Conservation (phyloP, 2,113 vertebrate species). For the Scartelaos histophorus region DNA sequence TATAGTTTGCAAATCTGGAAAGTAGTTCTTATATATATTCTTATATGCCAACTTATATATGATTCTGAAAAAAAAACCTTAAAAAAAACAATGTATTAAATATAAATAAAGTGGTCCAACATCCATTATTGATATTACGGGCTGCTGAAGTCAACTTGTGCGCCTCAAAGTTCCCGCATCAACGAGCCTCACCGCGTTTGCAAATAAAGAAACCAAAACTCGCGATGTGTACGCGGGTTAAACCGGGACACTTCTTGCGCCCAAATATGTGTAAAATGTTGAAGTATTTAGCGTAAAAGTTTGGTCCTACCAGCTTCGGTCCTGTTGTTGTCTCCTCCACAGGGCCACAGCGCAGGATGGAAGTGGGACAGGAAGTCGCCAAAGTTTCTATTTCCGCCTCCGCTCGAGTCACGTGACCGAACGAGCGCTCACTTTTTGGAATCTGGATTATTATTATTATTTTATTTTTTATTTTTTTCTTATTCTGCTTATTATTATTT, state of each 20-base stretch:
- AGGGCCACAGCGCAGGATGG: not conserved
- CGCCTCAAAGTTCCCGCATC: conserved; percentile 10
- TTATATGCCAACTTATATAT: no score
- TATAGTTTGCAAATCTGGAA: no score
- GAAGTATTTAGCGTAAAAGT: not conserved
- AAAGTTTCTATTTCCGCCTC: conserved; percentile 32
- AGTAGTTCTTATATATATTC: no score
- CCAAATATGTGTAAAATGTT: not conserved
- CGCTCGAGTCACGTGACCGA: conserved; percentile 10
- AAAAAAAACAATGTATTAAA: not conserved
- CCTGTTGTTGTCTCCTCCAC: not conserved
- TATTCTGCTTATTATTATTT: no score
- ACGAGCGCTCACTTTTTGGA: no score
- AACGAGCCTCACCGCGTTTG: not conserved
- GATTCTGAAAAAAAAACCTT: no score
- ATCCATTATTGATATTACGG: not conserved
- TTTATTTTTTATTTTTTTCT: no score
- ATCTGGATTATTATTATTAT: no score
- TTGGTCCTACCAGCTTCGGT: conserved; percentile 8
- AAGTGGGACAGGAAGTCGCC: conserved; percentile 30
- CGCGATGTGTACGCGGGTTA: not conserved
- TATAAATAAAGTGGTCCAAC: not conserved
- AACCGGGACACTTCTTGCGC: accelerated
- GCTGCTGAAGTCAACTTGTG: not conserved
- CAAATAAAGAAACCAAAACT: not conserved